Percentiles rank a stretch among this genome's conserved stretches.
These are phyloP conservation scores for Pygoscelis adeliae DNA, from an alignment of 2,113 vertebrate genomes.

Conservation along the genomic window DNA sequence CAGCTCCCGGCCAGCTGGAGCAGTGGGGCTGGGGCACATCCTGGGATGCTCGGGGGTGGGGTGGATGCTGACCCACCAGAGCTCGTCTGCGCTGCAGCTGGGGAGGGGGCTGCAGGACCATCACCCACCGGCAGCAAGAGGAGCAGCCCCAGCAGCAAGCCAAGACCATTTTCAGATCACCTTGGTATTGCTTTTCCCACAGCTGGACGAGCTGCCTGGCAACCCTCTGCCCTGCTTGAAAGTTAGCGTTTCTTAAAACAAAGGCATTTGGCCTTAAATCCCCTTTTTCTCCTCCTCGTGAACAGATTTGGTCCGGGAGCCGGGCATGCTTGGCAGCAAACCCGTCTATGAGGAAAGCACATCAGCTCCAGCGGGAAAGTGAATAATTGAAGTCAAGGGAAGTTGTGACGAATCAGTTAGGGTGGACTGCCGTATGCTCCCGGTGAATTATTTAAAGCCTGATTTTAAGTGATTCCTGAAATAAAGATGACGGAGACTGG, in stretches of 20 bases:
- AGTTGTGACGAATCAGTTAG: background rate
- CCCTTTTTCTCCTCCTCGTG: background rate
- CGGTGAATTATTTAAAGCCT: constrained; percentile 51
- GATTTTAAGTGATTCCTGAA: constrained; percentile 31
- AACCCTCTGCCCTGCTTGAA: background rate
- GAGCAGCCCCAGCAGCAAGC: background rate
- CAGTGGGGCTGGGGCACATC: background rate
- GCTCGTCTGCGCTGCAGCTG: background rate
- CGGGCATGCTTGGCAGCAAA: background rate
- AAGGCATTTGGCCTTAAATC: background rate
- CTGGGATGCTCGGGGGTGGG: background rate
- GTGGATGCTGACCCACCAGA: background rate
- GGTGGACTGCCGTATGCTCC: background rate
- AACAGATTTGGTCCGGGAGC: background rate
- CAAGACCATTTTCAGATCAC: background rate
- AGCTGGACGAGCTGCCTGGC: background rate
- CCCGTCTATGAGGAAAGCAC: background rate
- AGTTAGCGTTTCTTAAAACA: background rate
- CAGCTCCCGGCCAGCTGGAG: background rate
- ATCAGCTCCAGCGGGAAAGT: constrained; percentile 13
- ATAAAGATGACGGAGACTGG: background rate
- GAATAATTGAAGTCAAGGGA: constrained; percentile 59
- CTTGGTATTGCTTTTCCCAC: background rate
- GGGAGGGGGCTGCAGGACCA: background rate
- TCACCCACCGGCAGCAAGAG: fast-evolving